phyloP scores from a whole-genome alignment of 2,113 vertebrate genomes.

The Grammomys dolichurus region DNA sequence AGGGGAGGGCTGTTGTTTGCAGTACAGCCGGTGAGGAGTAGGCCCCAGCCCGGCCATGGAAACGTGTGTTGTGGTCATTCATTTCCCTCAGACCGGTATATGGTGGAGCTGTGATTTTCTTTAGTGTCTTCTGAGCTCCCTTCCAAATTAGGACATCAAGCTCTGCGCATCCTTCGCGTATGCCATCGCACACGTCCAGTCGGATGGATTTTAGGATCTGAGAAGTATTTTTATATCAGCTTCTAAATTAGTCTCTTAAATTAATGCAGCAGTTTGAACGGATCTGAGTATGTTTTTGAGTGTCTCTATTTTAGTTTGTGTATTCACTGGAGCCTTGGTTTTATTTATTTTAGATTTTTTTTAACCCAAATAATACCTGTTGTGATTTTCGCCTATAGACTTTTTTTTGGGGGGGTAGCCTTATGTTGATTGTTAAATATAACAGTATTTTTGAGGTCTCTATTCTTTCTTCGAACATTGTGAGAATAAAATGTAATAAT shows the following conservation, averaged over 20 bases:
- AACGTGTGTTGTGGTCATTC: conserved; percentile 49
- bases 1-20: conserved; percentile 27
- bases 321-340: not conserved
- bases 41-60: conserved; percentile 59
- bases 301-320: not conserved
- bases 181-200: not conserved
- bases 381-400: not conserved
- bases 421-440: conserved; percentile 47
- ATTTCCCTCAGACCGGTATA: conserved; percentile 7
- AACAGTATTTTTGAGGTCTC: conserved; percentile 22
- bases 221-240: conserved; percentile 48
- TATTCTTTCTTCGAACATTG: conserved; percentile 41
- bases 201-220: conserved; percentile 47
- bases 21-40: conserved; percentile 14
- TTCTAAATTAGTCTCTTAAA: conserved; percentile 32
- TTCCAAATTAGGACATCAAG: conserved; percentile 1
- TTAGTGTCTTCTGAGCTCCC: not conserved
- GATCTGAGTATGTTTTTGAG: not conserved
- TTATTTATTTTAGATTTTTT: conserved; percentile 34
- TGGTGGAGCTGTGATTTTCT: conserved; percentile 31
- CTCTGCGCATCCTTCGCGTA: not conserved
- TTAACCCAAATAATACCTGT: not conserved
- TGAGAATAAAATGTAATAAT: not conserved
- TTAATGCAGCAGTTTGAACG: not conserved
- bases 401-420: not conserved